These are phyloP conservation scores for Lithophane semibrunnea DNA, from an alignment of 2,888 invertebrate genomes.

Conservation along the genomic window DNA sequence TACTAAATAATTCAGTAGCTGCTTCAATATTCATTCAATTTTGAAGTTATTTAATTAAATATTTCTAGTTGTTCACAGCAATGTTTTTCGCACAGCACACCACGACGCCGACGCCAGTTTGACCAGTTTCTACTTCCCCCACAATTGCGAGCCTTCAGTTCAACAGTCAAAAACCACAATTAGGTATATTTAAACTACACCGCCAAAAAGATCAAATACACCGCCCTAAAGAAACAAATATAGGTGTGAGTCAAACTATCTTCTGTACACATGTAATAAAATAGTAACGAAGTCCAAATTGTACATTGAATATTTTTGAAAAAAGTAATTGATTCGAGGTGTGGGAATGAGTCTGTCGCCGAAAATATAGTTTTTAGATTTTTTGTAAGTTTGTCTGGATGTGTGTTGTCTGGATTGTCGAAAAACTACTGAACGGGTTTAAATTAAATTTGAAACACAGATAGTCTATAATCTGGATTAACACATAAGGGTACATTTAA, in stretches of 20 bases:
- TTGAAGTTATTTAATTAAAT: neutral
- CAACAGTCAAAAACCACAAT: neutral
- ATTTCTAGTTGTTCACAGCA: too few relatives aligned
- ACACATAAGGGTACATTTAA: neutral
- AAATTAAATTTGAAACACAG: neutral
- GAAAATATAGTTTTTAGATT: neutral
- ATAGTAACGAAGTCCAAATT: too few relatives aligned
- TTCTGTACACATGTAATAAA: neutral
- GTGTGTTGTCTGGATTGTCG: neutral
- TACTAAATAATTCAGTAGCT: neutral
- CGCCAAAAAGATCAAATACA: neutral
- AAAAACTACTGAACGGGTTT: neutral
- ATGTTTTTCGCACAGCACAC: neutral
- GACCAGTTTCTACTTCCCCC: too few relatives aligned
- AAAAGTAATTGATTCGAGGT: neutral
- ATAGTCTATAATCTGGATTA: neutral
- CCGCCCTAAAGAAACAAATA: neutral
- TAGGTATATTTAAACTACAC: too few relatives aligned
- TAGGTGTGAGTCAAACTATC: neutral
- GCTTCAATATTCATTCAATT: neutral
- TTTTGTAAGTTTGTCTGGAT: neutral
- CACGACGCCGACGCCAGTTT: too few relatives aligned
- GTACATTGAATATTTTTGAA: neutral
- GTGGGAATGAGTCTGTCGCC: neutral
- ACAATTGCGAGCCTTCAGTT: neutral